Percentiles rank a stretch among this genome's conserved stretches.
phyloP scores from a whole-genome alignment of 2,888 invertebrate species.

The Leptinotarsa haldemani region DNA sequence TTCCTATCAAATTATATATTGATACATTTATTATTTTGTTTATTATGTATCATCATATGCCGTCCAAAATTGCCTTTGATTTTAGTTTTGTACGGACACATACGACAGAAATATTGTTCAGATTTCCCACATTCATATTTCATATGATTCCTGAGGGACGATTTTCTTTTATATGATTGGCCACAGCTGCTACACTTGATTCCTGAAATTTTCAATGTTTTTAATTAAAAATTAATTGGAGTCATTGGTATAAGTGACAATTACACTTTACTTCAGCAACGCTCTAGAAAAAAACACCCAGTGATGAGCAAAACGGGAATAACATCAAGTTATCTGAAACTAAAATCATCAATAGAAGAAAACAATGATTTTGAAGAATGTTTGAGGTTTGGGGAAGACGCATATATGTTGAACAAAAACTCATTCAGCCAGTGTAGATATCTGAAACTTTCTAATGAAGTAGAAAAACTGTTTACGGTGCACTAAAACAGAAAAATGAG shows the following conservation, averaged over 20 bases:
- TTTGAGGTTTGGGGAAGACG: too few relatives aligned
- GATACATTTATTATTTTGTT: not conserved
- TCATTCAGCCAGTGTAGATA: too few relatives aligned
- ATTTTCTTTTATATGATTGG: constrained; percentile 32
- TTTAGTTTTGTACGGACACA: constrained; percentile 9
- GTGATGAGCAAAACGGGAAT: too few relatives aligned
- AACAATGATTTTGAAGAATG: too few relatives aligned
- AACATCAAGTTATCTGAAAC: too few relatives aligned
- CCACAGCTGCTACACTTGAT: constrained; percentile 24
- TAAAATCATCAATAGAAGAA: too few relatives aligned
- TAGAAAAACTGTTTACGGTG: too few relatives aligned
- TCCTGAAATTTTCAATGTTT: constrained; percentile 7
- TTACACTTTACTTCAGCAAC: not conserved
- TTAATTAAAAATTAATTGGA: not conserved
- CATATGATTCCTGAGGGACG: constrained; percentile 41
- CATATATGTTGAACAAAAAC: too few relatives aligned
- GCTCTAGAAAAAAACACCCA: too few relatives aligned
- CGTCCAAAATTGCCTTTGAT: constrained; percentile 13
- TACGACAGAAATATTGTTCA: constrained; percentile 2
- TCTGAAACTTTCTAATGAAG: too few relatives aligned
- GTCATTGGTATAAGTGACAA: not conserved
- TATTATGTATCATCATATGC: constrained; percentile 2
- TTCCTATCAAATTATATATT: not conserved
- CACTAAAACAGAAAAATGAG: too few relatives aligned
- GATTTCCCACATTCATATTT: constrained; percentile 42